These are phyloP conservation scores for Melangyna quadrimaculata DNA, from an alignment of 2,888 invertebrate species.

Conservation along the genomic window DNA sequence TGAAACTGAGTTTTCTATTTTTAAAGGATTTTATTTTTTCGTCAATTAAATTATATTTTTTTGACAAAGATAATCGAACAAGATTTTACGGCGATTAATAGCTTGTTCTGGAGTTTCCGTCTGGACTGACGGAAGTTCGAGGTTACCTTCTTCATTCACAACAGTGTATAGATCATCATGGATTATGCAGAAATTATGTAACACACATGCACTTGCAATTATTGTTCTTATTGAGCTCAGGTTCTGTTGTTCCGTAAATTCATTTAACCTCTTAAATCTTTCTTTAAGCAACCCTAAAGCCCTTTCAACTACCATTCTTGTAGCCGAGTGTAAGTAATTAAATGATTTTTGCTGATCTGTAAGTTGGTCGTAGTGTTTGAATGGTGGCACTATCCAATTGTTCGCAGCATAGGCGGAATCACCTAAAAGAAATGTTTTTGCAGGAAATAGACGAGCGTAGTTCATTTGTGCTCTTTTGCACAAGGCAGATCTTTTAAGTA, in stretches of 20 bases:
- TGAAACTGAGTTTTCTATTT: neutral
- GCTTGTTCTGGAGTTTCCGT: neutral
- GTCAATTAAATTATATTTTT: neutral
- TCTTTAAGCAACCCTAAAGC: constrained; percentile 74
- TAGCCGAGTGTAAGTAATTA: constrained; percentile 74
- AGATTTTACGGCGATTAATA: neutral
- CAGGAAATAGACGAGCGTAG: constrained; percentile 15
- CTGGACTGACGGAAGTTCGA: neutral
- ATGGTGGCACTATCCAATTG: constrained; percentile 73
- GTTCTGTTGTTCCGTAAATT: constrained; percentile 23
- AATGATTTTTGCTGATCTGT: constrained; percentile 73
- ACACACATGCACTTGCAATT: neutral
- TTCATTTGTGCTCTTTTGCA: neutral
- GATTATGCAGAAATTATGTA: neutral
- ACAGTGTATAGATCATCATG: neutral
- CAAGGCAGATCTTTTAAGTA: constrained; percentile 68
- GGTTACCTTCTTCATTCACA: neutral
- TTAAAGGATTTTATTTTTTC: neutral
- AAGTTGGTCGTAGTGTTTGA: constrained; percentile 72
- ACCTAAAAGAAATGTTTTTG: constrained; percentile 45
- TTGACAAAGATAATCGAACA: neutral
- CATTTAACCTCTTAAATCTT: constrained; percentile 74
- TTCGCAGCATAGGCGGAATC: constrained; percentile 72
- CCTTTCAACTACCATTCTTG: constrained; percentile 74
- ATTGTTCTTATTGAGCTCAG: neutral